Conservation (phyloP, 2,113 vertebrate species). For the Lampris incognitus region DNA sequence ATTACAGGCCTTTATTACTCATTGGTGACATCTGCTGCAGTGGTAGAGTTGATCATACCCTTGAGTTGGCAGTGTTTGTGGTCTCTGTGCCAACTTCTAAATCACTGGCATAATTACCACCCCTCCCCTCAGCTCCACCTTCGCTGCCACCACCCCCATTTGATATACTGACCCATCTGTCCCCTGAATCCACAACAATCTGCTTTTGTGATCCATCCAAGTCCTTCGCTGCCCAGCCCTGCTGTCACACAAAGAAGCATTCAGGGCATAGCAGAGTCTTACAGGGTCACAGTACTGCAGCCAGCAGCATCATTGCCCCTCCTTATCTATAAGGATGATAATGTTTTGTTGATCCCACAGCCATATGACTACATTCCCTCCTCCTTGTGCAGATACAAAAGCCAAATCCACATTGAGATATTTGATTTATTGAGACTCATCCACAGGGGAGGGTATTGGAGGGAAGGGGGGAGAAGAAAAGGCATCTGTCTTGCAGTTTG, state of each 20-base stretch:
- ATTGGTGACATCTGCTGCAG: slow-evolving; percentile 57
- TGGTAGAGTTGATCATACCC: slow-evolving; percentile 35
- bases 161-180: slow-evolving; percentile 64
- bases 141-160: slow-evolving; percentile 25
- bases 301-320: slow-evolving; percentile 40
- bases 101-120: slow-evolving; percentile 64
- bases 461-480: slow-evolving; percentile 31
- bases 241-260: slow-evolving; percentile 71
- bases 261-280: slow-evolving; percentile 59
- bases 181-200: slow-evolving; percentile 61
- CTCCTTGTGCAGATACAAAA: slow-evolving; percentile 39
- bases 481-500: slow-evolving; percentile 59
- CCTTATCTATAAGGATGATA: slow-evolving; percentile 53
- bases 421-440: slow-evolving; percentile 42
- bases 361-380: slow-evolving; percentile 45
- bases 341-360: slow-evolving; percentile 60
- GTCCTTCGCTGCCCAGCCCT: slow-evolving; percentile 37
- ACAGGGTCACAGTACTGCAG: slow-evolving; percentile 47
- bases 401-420: slow-evolving; percentile 41
- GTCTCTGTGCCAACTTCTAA: slow-evolving; percentile 48
- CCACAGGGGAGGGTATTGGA: slow-evolving; percentile 30
- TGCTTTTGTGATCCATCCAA: slow-evolving; percentile 56
- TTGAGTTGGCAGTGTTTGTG: slow-evolving; percentile 48
- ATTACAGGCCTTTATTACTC: not conserved
- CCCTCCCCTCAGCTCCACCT: slow-evolving; percentile 2